Conservation (phyloP, 64 coral and sea anemone genomes). For the Dendronephthya gigantea region DNA sequence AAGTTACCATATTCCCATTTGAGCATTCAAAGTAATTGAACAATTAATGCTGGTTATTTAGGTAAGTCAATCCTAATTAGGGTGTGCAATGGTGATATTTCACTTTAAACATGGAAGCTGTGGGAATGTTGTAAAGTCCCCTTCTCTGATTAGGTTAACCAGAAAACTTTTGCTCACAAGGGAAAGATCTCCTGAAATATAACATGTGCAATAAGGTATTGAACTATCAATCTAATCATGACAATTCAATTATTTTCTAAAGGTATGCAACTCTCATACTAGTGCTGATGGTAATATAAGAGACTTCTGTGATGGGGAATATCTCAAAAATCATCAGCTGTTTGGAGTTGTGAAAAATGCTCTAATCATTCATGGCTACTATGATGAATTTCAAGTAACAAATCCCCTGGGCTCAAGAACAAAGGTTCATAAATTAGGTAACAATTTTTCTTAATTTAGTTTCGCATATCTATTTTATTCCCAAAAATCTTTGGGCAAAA, state of each 20-base stretch:
- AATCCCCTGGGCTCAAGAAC: constrained; percentile 30
- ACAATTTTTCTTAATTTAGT: not conserved
- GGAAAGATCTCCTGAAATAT: not conserved
- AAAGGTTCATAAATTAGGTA: constrained; percentile 6
- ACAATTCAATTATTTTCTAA: too few species aligned
- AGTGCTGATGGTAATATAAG: constrained; percentile 7
- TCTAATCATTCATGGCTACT: constrained; percentile 27
- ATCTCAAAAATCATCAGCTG: constrained; percentile 1
- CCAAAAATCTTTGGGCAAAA: not conserved
- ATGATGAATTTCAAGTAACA: constrained; percentile 35
- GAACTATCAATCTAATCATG: not conserved
- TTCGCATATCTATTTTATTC: not conserved
- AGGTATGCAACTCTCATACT: constrained; percentile 16
- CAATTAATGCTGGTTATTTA: too few species aligned
- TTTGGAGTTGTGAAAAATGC: constrained; percentile 3
- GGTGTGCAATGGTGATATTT: too few species aligned
- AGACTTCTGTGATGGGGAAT: constrained; percentile 32
- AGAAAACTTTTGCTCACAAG: not conserved
- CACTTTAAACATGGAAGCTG: not conserved
- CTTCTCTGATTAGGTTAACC: too few species aligned
- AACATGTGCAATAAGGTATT: not conserved
- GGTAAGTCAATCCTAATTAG: too few species aligned
- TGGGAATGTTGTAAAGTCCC: too few species aligned
- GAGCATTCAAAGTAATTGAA: too few species aligned
- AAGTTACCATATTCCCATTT: too few species aligned